These are phyloP conservation scores for Anolis apletophallus DNA, from an alignment of 2,797 vertebrate genomes.

Conservation along the genomic window DNA sequence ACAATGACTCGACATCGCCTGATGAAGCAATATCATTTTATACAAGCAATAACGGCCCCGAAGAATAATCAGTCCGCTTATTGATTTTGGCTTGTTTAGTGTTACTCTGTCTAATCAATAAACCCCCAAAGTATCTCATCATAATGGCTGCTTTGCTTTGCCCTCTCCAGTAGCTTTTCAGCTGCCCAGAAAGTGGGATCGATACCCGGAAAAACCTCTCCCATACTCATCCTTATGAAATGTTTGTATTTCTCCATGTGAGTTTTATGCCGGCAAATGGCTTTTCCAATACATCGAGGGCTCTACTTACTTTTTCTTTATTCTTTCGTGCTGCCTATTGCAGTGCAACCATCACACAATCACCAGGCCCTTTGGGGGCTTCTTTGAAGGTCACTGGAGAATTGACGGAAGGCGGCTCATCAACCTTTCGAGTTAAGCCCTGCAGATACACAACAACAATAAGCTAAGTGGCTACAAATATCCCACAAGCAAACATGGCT, in stretches of 20 bases:
- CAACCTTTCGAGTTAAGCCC: constrained; percentile 38
- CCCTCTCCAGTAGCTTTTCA: constrained; percentile 59
- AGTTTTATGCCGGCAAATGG: constrained; percentile 57
- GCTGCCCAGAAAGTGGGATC: constrained; percentile 60
- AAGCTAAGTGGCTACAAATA: constrained; percentile 27
- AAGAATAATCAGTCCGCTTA: constrained; percentile 43
- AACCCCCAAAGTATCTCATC: constrained; percentile 43
- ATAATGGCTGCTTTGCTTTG: constrained; percentile 52
- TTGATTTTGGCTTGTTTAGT: constrained; percentile 49
- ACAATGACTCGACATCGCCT: constrained; percentile 28
- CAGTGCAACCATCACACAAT: constrained; percentile 33
- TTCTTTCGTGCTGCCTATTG: constrained; percentile 34
- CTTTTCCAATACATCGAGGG: constrained; percentile 57
- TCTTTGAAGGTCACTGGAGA: constrained; percentile 55
- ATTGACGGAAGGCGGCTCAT: constrained; percentile 42
- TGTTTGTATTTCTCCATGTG: constrained; percentile 63
- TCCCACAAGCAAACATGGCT: neutral
- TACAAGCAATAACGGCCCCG: constrained; percentile 40
- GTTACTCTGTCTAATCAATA: constrained; percentile 55
- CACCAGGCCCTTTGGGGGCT: constrained; percentile 13
- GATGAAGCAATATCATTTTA: constrained; percentile 39
- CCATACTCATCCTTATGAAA: constrained; percentile 58
- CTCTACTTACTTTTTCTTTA: too few relatives aligned
- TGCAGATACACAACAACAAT: constrained; percentile 23
- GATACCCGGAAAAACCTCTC: constrained; percentile 61